phyloP scores from a whole-genome alignment of 2,797 vertebrate genomes.

The Macropodus opercularis region DNA sequence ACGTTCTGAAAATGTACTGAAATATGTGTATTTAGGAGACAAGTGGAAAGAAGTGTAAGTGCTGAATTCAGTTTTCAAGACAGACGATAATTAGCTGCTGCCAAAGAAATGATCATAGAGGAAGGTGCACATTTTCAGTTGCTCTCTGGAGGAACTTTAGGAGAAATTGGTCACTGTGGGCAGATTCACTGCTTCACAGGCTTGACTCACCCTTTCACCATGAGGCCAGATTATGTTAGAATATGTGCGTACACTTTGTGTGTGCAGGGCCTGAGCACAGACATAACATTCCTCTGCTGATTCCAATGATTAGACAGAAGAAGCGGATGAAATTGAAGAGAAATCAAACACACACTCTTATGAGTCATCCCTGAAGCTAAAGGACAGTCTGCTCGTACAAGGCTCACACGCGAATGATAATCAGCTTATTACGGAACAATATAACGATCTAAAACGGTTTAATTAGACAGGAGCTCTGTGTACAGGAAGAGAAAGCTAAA shows the following conservation, averaged over 20 bases:
- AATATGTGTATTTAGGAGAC: constrained; percentile 13
- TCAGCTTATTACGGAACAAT: constrained; percentile 29
- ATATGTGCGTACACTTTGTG: constrained; percentile 2
- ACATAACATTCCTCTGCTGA: constrained; percentile 41
- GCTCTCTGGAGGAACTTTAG: constrained; percentile 5
- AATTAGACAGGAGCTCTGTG: constrained; percentile 2
- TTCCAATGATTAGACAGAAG: constrained; percentile 54
- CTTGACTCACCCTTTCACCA: constrained; percentile 54
- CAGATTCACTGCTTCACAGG: constrained; percentile 33
- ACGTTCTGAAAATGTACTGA: constrained; percentile 1
- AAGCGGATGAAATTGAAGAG: constrained; percentile 32
- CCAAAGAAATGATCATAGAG: constrained; percentile 22
- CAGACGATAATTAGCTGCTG: neutral
- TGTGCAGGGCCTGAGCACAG: constrained; percentile 7
- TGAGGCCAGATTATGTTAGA: constrained; percentile 1
- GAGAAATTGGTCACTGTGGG: constrained; percentile 35
- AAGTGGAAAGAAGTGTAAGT: neutral
- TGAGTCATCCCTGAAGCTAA: constrained; percentile 49
- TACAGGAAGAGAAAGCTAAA: constrained; percentile 1
- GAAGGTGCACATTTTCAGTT: constrained; percentile 13
- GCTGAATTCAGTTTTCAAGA: constrained; percentile 2
- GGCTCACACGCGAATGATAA: constrained; percentile 12
- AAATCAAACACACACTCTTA: constrained; percentile 24
- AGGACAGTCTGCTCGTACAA: constrained; percentile 1
- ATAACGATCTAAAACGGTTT: constrained; percentile 15